phyloP scores from a whole-genome alignment of 2,888 invertebrate species.

The Callosobruchus maculatus region DNA sequence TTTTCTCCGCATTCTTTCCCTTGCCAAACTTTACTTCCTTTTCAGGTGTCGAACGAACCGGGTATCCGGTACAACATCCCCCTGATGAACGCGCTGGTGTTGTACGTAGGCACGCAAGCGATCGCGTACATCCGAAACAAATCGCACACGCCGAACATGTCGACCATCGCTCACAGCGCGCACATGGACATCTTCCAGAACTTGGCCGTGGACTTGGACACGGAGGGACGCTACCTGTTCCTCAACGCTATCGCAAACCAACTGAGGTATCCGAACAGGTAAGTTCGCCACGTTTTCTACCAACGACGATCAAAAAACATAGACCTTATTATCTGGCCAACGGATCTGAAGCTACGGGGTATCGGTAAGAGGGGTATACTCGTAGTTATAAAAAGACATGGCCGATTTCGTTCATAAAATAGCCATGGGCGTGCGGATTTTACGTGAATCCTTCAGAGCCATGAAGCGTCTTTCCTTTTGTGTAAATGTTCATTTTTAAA shows the following conservation, averaged over 20 bases:
- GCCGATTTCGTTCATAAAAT: too few species aligned
- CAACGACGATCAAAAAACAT: too few species aligned
- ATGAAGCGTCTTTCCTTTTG: too few species aligned
- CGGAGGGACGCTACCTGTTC: constrained; percentile 96
- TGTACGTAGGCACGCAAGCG: constrained; percentile 97
- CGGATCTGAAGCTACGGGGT: too few species aligned
- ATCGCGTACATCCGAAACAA: constrained; percentile 88
- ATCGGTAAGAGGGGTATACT: too few species aligned
- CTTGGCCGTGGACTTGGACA: constrained; percentile 95
- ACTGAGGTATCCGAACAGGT: constrained; percentile 91
- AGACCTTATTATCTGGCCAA: too few species aligned
- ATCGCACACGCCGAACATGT: constrained; percentile 90
- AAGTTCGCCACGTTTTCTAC: not conserved
- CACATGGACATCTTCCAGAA: constrained; percentile 99
- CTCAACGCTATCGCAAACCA: constrained; percentile 99
- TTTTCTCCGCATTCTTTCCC: too few species aligned
- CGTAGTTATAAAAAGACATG: too few species aligned
- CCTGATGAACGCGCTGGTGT: constrained; percentile 93
- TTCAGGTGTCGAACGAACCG: constrained; percentile 85
- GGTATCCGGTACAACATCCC: constrained; percentile 90
- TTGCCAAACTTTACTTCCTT: constrained; percentile 29
- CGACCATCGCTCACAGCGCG: constrained; percentile 96
- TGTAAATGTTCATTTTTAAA: too few species aligned
- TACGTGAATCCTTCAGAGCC: too few species aligned
- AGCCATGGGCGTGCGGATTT: too few species aligned